Evolutionary conservation across 2,113 vertebrate genomes (phyloP).

Genomic region (Notothenia coriiceps): DNA sequence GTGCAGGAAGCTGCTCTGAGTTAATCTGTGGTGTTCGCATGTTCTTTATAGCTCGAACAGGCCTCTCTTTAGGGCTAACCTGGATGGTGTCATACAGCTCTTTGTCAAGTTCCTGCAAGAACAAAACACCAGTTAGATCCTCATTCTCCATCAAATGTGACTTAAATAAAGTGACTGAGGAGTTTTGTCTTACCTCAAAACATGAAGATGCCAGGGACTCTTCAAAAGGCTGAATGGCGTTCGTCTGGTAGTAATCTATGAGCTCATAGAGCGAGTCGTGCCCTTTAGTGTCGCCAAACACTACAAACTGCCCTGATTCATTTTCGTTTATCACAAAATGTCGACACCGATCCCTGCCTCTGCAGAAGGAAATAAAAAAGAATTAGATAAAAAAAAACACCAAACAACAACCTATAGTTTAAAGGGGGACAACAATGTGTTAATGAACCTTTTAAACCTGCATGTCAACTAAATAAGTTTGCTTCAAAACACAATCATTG

Average conservation of each 20-base stretch:
- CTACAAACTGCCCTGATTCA: conserved; percentile 79
- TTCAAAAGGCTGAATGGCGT: conserved; percentile 86
- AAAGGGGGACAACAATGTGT: not conserved
- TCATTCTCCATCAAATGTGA: not conserved
- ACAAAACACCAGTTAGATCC: conserved; percentile 33
- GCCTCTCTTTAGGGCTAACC: conserved; percentile 56
- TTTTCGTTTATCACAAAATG: conserved; percentile 90
- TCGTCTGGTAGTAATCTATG: conserved; percentile 84
- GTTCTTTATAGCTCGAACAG: conserved; percentile 46
- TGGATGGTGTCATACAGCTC: conserved; percentile 84
- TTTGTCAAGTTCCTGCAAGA: conserved; percentile 65
- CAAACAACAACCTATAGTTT: not conserved
- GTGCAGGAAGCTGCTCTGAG: conserved; percentile 45
- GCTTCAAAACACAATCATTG: not conserved
- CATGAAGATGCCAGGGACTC: conserved; percentile 86
- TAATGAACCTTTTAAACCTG: not conserved
- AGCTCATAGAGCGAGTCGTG: conserved; percentile 83
- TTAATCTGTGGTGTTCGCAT: conserved; percentile 37
- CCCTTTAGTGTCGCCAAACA: conserved; percentile 83
- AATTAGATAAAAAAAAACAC: not conserved
- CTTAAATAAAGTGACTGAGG: not conserved
- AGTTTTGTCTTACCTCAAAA: conserved; percentile 77
- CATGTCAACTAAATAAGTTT: not conserved
- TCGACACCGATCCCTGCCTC: conserved; percentile 87
- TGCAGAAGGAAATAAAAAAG: conserved; percentile 58